Base-by-base conservation (phyloP, 2,888 invertebrate genomes). In the Emesis russula region DNA sequence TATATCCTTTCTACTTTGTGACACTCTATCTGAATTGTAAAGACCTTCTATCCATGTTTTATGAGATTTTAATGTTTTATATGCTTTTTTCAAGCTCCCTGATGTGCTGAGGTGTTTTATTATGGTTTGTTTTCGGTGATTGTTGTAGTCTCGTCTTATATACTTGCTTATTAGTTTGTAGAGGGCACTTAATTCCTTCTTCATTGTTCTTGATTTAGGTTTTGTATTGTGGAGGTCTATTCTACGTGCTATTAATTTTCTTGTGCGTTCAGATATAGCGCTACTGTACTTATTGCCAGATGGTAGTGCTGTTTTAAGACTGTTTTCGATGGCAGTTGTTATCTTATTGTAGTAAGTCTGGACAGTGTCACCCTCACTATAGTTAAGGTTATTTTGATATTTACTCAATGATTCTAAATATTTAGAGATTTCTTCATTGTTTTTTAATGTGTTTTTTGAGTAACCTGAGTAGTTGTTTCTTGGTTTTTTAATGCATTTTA, bases 151-250 rank as follows among this genome's bases (percentile, higher is more conserved):
- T 66, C 25, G 18, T 38, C 31, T 4, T 3, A 79, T 41, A 5
- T 44, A 41, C 18, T 77, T 63, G 25, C 63, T 63, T 63, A 63
- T 25, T 11, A 63, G 11, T 63, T 63, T 63, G 63, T 63, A 63
- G 9, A 63, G 25, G 25, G 71, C 76, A 0, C 18, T 84, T 18
- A 84, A 31, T 68, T 84, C 75, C 15, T 75, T 84, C 44, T 84
- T 79, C 66, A 68, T 80, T 18, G 63, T 25, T 25, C 80, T 63
- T 53, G 84, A 33, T 63, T 84, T 84, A 5, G 83, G 63, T 66
- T 66, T 84, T 0, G 44, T 84, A 4, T n/a, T 74, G 4, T 84
- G 78, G 74, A 84, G 3, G 9, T 25, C 3, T 48, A 15, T 36
- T 84, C 79, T 78, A 3, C 83, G 48, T 15, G 15, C 48, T 53